Base-by-base conservation (phyloP, 2,113 vertebrate species). In the Saccopteryx leptura region DNA sequence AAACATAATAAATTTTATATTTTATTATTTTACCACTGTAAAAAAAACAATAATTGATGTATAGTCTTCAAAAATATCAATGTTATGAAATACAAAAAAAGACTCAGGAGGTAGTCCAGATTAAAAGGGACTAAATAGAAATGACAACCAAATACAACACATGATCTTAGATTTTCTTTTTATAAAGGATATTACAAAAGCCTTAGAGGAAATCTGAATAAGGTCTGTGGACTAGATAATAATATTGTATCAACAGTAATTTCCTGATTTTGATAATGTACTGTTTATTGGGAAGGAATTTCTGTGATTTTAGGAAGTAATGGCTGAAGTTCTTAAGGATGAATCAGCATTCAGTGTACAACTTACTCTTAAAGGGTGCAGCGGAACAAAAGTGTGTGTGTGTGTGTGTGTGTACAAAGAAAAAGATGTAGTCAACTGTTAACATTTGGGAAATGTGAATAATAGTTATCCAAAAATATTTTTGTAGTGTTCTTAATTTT, bases 261-360 rank as follows among this genome's bases (percentile, higher is more conserved):
- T 72, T 94, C 50, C 18, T 75, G 50, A 82, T 92, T 75, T 92
- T 68, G 19, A 52, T 39, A 91, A 60, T 88, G 4, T 39, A 39
- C 23, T 82, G 19, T 66, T 92, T 91, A 54, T 80, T 80, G 31
- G 65, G 24, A 74, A 91, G 72, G 33, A 65, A 91, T 33, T 66
- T 17, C 58, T 75, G 24, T 39, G 23, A 88, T 81, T 82, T 63
- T 60, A 88, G 24, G 23, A 75, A 52, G 56, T 66, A 75, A 92
- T 68, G 56, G 21, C 68, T 50, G 1, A 80, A 28, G 5, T 76
- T 76, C 76, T 81, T 65, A 81, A 31, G 23, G 9, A 7, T 66
- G 17, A 81, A 81, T 66, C 31, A 24, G 7, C 12, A 81, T 87
- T 24, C 3, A 11, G 9, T 58, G 75, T 92, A 75, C 7, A 92